Base-by-base conservation (phyloP, 37 sponge, comb jelly and placozoan genomes). In the Tethya wilhelma region DNA sequence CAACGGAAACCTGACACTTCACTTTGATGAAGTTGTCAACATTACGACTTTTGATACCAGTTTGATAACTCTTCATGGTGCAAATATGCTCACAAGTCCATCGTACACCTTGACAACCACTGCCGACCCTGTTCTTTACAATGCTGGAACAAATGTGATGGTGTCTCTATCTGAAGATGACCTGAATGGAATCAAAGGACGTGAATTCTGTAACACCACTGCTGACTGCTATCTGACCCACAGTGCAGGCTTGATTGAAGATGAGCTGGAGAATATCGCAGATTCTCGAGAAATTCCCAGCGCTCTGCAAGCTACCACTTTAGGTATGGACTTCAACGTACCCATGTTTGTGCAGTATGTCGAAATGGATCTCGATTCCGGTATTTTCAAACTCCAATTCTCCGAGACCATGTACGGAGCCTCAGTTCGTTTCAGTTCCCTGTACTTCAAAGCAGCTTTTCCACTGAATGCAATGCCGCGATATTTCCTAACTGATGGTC, bases 391-490 rank as follows among this genome's bases (percentile, higher is more conserved):
- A 30, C 71, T 96, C 30, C 45, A 34, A 75, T 96, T 96, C 83
- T 77, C 86, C 31, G 97, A 96, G 69, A 96, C 94, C 20, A 88
- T 96, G 89, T 89, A 93, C 25, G 85, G 77, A 63, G 78, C 81
- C 4, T 96, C 97, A n/a, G 87, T 90, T 14, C 79, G 53, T n/a
- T 80, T 90, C 64, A 19, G 56, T 3, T 60, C 73, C 19, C 44
- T 93, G 43, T 57, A 69, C 30, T 71, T 96, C 64, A 36, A 36
- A 25, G 32, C 58, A 23, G 39, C 19, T 30, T 34, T 53, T 28
- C 4, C 8, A 22, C 30, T 30, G 49, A 57, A 36, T 44, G 62
- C 60, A 12, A 64, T 25, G 29, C 65, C 63, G 22, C 75, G 36
- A 9, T 71, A 73, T 22, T 56, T 82, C 5, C 68, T 81, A n/a